Conservation (phyloP, 2,888 invertebrate genomes). For the Carterocephalus palaemon region DNA sequence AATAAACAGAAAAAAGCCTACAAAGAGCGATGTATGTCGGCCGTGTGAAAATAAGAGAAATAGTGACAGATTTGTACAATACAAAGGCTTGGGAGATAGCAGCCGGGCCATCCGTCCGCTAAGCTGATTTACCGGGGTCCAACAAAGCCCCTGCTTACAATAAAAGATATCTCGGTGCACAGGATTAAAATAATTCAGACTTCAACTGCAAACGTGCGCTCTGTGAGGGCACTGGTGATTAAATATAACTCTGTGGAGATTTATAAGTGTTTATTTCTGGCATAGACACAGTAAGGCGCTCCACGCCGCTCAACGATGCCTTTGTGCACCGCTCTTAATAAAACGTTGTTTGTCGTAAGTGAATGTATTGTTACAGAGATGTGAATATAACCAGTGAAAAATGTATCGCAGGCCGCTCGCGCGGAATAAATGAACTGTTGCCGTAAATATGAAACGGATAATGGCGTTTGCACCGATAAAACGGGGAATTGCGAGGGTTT, state of each 20-base stretch:
- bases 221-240: conserved; percentile 67
- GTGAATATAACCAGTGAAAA: conserved; percentile 51
- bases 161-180: conserved; percentile 59
- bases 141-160: conserved; percentile 57
- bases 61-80: conserved; percentile 54
- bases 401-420: conserved; percentile 43
- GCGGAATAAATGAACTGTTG: conserved; percentile 34
- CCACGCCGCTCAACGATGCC: conserved; percentile 39
- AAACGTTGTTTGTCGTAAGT: conserved; percentile 62
- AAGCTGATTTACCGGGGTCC: conserved; percentile 72
- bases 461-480: conserved; percentile 15
- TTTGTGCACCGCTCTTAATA: conserved; percentile 58
- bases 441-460: conserved; percentile 34
- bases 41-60: conserved; percentile 41
- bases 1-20: conserved; percentile 23
- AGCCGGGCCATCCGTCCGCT: conserved; percentile 59
- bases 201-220: conserved; percentile 66
- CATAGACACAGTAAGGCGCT: conserved; percentile 40
- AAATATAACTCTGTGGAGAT: conserved; percentile 70
- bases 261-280: conserved; percentile 74
- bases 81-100: conserved; percentile 56
- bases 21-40: conserved; percentile 28
- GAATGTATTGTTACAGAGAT: conserved; percentile 58
- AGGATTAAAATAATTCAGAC: conserved; percentile 68
- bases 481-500: conserved; percentile 13